Evolutionary conservation across 2,797 vertebrate genomes (phyloP).

Genomic region (Lagocephalus sceleratus): DNA sequence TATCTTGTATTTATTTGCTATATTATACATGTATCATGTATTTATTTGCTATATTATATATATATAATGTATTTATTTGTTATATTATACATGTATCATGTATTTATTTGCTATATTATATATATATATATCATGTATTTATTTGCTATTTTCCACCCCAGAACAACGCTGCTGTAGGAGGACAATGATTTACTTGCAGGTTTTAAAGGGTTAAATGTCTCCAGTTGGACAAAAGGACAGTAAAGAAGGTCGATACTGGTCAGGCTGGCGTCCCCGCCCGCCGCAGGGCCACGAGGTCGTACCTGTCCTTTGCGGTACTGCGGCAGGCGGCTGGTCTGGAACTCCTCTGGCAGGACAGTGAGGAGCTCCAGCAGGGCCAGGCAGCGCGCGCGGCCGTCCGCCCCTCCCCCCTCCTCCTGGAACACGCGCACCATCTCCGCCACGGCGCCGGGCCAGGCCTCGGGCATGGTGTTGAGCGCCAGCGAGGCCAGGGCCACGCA

Average conservation of each 20-base stretch:
- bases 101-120: too few species aligned
- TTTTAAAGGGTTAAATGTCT: too few species aligned
- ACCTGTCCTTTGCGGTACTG: conserved; percentile 96
- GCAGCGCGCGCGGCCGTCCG: conserved; percentile 92
- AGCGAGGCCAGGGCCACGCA: conserved; percentile 95
- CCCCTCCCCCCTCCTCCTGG: conserved; percentile 90
- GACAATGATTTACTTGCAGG: too few species aligned
- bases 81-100: too few species aligned
- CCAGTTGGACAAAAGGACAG: not conserved
- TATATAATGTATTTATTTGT: not conserved
- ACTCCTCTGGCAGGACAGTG: conserved; percentile 96
- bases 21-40: too few species aligned
- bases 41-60: not conserved
- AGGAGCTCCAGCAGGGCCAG: conserved; percentile 94
- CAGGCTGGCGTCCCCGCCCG: not conserved
- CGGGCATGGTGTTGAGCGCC: conserved; percentile 98
- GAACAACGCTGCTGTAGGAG: too few species aligned
- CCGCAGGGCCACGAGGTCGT: conserved; percentile 31
- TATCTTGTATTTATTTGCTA: not conserved
- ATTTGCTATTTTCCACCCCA: too few species aligned
- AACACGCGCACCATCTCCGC: conserved; percentile 97
- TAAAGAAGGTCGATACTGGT: not conserved
- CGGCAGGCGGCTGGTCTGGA: conserved; percentile 95
- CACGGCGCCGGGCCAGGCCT: conserved; percentile 94
- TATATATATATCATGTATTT: too few species aligned